Evolutionary conservation across 2,113 vertebrate species (phyloP).

Genomic region (Ariopsis seemanni): DNA sequence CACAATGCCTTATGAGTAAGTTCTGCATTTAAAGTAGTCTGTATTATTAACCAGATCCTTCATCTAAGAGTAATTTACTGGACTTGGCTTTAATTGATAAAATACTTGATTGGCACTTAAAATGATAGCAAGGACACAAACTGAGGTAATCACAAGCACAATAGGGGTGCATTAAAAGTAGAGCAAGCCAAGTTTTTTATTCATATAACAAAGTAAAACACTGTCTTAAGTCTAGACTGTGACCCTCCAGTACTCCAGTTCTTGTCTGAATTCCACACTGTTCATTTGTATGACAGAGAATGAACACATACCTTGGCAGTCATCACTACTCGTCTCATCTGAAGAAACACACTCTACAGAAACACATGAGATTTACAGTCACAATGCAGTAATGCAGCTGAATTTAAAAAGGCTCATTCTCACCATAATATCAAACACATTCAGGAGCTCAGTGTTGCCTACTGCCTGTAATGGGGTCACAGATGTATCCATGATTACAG

Average conservation of each 20-base stretch:
- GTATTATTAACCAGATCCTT: not conserved
- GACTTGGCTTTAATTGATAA: not conserved
- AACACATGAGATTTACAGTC: slow-evolving; percentile 10
- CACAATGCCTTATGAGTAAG: not conserved
- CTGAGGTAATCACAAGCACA: not conserved
- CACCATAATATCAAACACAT: not conserved
- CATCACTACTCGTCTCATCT: slow-evolving; percentile 32
- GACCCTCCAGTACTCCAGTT: not conserved
- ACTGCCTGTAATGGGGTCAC: slow-evolving; percentile 82
- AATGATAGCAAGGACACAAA: not conserved
- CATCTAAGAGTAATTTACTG: not conserved
- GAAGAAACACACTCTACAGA: slow-evolving; percentile 53
- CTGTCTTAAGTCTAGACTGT: not conserved
- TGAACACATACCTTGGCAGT: slow-evolving; percentile 54
- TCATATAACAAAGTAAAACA: not conserved
- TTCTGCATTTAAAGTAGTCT: not conserved
- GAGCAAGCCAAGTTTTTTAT: not conserved
- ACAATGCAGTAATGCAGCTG: not conserved
- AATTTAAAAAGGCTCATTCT: not conserved
- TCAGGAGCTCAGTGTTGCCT: slow-evolving; percentile 30
- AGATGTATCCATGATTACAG: slow-evolving; percentile 68
- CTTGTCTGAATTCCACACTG: not conserved
- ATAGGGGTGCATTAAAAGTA: not conserved
- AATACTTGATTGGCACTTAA: not conserved
- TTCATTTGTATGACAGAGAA: not conserved